Evolutionary conservation across 2,797 vertebrate species (phyloP), one percentile per base, ranked within the genome.

Genomic region (Acipenser ruthenus): DNA sequence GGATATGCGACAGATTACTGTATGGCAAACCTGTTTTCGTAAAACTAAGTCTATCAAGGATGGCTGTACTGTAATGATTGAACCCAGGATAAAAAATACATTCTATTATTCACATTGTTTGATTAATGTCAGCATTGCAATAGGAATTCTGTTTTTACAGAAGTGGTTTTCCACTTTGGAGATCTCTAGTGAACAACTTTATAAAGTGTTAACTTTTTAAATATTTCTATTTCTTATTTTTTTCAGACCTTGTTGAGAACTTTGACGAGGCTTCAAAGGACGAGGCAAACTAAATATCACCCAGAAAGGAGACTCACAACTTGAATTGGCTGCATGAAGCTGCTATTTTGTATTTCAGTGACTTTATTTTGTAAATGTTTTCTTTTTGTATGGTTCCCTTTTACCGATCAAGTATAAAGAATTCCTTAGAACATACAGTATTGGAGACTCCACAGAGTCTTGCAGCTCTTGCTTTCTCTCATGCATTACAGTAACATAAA

Each of bases 201-300:
- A 37, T 37, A 37, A 37, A 37, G 23, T 37, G 23, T 23, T 37
- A 37, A 37, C 23, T 37, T 37, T 3, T 37, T 37, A 1, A 37
- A 47, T 47, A 69, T 60, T 53, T 7, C 9, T 3, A 8, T 63
- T 71, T 78, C 23, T 75, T 73, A 72, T 73, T 69, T 74, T 71
- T 85, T 86, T 65, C 86, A 98, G 96, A 98, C 89, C 91, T 98
- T 75, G 95, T 98, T 87, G 95, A 96, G 87, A 98, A 97, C 79
- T 99, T 98, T 3, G 96, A 98, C 59, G 94, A 97, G 81, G 94
- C 94, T 72, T 98, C 95, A 66, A 98, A 98, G 89, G 91, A 97
- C 59, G 95, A 97, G 76, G 91, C 92, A 70, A 94, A 93, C 88
- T 98, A 90, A 93, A 86, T 70, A 72, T 72, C 77, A 77, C 23